These are phyloP conservation scores for Stictocephala bisonia DNA, from an alignment of 2,888 invertebrate genomes.

Conservation along the genomic window DNA sequence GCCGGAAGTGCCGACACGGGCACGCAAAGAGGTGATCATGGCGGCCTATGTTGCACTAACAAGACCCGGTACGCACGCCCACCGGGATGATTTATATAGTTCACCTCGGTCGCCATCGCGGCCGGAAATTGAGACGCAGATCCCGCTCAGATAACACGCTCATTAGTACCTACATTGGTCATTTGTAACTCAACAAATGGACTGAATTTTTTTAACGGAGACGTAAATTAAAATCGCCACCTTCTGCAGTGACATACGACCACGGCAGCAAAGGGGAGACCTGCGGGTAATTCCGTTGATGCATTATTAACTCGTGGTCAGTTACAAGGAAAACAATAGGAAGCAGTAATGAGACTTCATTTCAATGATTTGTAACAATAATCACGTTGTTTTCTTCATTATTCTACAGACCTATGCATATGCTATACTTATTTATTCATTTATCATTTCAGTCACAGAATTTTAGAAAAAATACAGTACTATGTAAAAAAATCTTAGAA, in stretches of 20 bases:
- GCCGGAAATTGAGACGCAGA: constrained; percentile 41
- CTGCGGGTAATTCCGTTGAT: no score
- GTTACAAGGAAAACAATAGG: no score
- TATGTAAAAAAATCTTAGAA: no score
- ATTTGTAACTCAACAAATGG: constrained; percentile 22
- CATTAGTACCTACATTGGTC: constrained; percentile 41
- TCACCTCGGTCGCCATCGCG: constrained; percentile 28
- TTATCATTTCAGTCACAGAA: no score
- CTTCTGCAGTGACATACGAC: neutral
- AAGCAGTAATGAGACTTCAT: no score
- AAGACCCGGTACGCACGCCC: constrained; percentile 34
- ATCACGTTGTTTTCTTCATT: no score
- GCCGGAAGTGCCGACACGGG: constrained; percentile 19
- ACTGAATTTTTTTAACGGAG: neutral
- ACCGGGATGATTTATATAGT: constrained; percentile 34
- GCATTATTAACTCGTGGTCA: no score
- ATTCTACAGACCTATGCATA: no score
- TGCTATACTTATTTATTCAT: no score
- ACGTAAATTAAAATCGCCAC: constrained; percentile 29
- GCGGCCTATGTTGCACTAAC: constrained; percentile 39
- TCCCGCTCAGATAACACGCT: constrained; percentile 24
- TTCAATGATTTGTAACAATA: no score
- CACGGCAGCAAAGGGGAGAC: neutral
- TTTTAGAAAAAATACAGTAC: no score
- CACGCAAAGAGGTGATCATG: constrained; percentile 35